A percentile compares a stretch with the other conserved stretches of the same genome.
phyloP scores from a whole-genome alignment of 2,888 invertebrate genomes.

The Lamellibrachia satsuma region DNA sequence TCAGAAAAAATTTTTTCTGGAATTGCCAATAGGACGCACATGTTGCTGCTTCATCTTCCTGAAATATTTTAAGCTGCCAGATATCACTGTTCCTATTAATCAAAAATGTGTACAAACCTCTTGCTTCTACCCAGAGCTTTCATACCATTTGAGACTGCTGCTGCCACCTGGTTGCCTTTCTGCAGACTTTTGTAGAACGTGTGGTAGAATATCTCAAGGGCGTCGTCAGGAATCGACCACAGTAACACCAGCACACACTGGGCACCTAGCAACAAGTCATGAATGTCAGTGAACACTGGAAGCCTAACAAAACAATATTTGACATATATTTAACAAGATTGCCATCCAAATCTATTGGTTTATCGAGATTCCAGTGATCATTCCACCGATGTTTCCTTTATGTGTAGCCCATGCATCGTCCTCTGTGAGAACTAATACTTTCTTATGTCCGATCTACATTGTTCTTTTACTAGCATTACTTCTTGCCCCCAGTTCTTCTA shows the following conservation, averaged over 20 bases:
- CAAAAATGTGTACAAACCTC: slow-evolving; percentile 44
- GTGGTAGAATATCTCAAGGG: slow-evolving; percentile 55
- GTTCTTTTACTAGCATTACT: no score
- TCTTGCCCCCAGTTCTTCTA: no score
- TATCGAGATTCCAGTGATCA: not conserved
- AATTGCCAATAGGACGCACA: no score
- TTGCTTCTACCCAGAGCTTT: slow-evolving; percentile 47
- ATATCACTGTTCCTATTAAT: not conserved
- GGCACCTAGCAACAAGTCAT: slow-evolving; percentile 48
- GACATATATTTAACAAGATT: not conserved
- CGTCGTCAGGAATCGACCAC: slow-evolving; percentile 55
- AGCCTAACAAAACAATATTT: not conserved
- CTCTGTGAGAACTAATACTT: no score
- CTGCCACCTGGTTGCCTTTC: slow-evolving; percentile 46
- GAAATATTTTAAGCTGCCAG: not conserved
- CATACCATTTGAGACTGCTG: slow-evolving; percentile 48
- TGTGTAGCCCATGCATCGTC: not conserved
- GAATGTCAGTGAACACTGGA: not conserved
- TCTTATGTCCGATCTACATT: no score
- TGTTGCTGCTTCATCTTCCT: not conserved
- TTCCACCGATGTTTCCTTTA: not conserved
- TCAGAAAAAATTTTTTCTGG: no score
- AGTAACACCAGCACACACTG: slow-evolving; percentile 57
- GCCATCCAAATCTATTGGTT: not conserved
- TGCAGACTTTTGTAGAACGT: slow-evolving; percentile 56